Percentiles rank a stretch among this genome's conserved stretches.
Conservation (phyloP, 2,113 vertebrate species). For the Toxotes jaculatrix region DNA sequence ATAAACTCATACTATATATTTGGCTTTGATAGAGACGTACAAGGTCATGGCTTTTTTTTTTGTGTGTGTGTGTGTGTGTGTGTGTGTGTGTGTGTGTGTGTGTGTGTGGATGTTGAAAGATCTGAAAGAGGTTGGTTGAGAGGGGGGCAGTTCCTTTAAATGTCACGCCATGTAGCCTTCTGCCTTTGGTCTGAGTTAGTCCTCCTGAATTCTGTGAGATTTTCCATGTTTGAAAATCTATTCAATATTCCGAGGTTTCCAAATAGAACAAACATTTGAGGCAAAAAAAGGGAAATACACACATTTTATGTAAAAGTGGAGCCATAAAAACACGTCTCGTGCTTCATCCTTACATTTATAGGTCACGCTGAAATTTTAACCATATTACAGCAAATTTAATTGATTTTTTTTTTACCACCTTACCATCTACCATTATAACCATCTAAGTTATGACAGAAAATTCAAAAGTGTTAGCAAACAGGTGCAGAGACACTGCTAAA, state of each 20-base stretch:
- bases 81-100: too few species aligned
- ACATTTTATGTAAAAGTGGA: too few species aligned
- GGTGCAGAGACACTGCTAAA: not conserved
- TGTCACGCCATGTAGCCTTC: not conserved
- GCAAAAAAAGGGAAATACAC: not conserved
- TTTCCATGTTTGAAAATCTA: not conserved
- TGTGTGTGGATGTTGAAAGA: not conserved
- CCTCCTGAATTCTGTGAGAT: not conserved
- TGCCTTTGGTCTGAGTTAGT: not conserved
- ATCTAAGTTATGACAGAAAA: too few species aligned
- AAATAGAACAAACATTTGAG: not conserved
- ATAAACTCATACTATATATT: not conserved
- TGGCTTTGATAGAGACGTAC: not conserved
- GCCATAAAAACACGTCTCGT: too few species aligned
- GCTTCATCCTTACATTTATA: too few species aligned
- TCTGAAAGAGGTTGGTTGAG: not conserved
- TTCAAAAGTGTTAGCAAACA: too few species aligned
- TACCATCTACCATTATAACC: too few species aligned
- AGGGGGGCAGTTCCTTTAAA: not conserved
- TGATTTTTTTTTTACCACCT: too few species aligned
- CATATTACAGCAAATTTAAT: too few species aligned
- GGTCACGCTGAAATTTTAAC: too few species aligned
- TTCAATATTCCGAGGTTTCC: not conserved
- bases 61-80: too few species aligned
- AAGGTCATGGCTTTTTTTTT: not conserved